Conservation (phyloP, 1,140 invertebrate species). For the Harlomillsia oculata region DNA sequence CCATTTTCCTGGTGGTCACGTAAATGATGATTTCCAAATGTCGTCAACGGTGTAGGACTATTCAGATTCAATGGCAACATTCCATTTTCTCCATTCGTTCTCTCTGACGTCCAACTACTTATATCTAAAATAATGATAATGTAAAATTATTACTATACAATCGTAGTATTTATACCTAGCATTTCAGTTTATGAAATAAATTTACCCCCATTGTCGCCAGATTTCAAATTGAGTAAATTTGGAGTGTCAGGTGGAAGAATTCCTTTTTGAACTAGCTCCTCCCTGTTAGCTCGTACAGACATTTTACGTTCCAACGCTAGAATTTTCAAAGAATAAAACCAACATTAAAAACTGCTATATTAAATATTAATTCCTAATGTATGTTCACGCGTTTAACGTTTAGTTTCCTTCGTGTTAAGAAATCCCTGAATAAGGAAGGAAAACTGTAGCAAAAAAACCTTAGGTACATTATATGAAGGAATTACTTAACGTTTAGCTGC, state of each 20-base stretch:
- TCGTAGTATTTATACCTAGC: no score
- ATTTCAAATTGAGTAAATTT: slow-evolving; percentile 42
- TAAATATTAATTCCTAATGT: no score
- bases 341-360: no score
- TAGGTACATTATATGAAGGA: no score
- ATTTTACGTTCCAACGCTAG: slow-evolving; percentile 93
- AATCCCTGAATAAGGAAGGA: no score
- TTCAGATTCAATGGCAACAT: slow-evolving; percentile 21
- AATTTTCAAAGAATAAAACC: slow-evolving; percentile 40
- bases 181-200: no score
- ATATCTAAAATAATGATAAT: slow-evolving; percentile 24
- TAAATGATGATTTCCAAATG: slow-evolving; percentile 29
- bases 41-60: slow-evolving; percentile 25
- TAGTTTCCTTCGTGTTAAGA: no score
- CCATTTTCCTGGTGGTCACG: slow-evolving; percentile 2
- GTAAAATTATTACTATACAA: no score
- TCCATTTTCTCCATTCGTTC: slow-evolving; percentile 26
- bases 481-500: no score
- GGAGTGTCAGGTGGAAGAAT: slow-evolving; percentile 83
- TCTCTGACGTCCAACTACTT: slow-evolving; percentile 28
- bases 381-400: no score
- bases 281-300: slow-evolving; percentile 89
- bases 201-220: slow-evolving; percentile 30
- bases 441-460: no score
- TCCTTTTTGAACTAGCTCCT: slow-evolving; percentile 92